Percentiles rank a stretch among this genome's conserved stretches.
Conservation (phyloP, 2,797 vertebrate species). For the Tolypeutes matacus region DNA sequence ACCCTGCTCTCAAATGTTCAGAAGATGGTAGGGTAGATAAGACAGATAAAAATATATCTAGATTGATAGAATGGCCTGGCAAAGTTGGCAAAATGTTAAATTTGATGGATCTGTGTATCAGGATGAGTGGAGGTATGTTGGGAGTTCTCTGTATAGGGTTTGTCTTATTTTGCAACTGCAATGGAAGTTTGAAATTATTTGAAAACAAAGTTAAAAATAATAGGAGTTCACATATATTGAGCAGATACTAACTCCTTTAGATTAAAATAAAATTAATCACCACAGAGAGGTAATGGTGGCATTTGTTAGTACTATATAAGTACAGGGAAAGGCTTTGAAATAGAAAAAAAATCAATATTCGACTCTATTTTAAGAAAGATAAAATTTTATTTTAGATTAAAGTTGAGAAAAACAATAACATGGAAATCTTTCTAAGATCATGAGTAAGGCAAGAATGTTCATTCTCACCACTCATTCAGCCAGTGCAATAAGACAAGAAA, state of each 20-base stretch:
- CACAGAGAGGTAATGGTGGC: no score
- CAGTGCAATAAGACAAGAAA: constrained; percentile 6
- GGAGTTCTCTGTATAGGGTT: no score
- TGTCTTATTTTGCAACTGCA: no score
- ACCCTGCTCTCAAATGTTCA: no score
- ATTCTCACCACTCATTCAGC: neutral
- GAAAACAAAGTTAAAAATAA: neutral
- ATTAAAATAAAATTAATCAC: constrained; percentile 6
- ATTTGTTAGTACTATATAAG: neutral
- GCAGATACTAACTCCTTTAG: neutral
- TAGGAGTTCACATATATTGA: neutral
- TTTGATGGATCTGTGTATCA: no score
- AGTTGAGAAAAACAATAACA: neutral
- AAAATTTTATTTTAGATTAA: neutral
- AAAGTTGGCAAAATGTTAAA: no score
- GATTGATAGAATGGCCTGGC: no score
- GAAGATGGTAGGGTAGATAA: no score
- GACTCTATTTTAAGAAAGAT: neutral
- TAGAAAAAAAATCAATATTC: neutral
- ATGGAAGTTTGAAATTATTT: no score
- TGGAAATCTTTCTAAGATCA: neutral
- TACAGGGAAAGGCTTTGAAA: neutral
- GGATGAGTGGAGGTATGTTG: no score
- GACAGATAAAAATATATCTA: no score
- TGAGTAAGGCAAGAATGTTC: neutral